Evolutionary conservation across 92 coral and sea anemone genomes (phyloP).

Genomic region (Blastomussa wellsi): DNA sequence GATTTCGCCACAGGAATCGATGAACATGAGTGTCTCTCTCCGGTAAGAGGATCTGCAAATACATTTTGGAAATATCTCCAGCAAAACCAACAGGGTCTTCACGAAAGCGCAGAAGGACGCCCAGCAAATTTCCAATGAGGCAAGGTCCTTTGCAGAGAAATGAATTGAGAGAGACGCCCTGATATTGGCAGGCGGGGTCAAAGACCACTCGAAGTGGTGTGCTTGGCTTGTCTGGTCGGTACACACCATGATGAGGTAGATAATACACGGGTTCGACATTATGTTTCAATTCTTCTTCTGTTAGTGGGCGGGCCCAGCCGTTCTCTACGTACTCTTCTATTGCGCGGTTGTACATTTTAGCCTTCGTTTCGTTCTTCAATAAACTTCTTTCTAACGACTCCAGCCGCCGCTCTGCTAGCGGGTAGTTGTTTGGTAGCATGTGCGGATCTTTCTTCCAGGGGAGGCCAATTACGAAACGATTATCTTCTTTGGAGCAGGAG

Average conservation of each 20-base stretch:
- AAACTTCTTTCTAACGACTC: constrained; percentile 33
- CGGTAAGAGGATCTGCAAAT: constrained; percentile 50
- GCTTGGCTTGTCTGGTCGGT: constrained; percentile 8
- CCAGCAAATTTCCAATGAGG: constrained; percentile 54
- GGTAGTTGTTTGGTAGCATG: constrained; percentile 41
- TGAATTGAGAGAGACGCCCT: constrained; percentile 48
- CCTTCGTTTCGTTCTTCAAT: constrained; percentile 22
- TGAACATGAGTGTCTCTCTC: constrained; percentile 48
- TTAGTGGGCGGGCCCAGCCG: constrained; percentile 44
- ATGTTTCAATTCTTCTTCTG: constrained; percentile 10
- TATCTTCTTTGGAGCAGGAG: too few relatives aligned
- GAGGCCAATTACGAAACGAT: too few relatives aligned
- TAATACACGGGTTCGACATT: too few relatives aligned
- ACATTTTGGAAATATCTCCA: constrained; percentile 63
- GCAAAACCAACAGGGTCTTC: constrained; percentile 54
- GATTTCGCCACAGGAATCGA: constrained; percentile 46
- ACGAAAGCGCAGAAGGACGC: constrained; percentile 51
- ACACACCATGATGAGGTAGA: too few relatives aligned
- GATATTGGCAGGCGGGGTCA: constrained; percentile 52
- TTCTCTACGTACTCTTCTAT: constrained; percentile 37
- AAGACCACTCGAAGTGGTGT: constrained; percentile 52
- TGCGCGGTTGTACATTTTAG: constrained; percentile 44
- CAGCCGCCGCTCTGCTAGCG: constrained; percentile 38
- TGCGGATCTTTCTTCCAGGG: neutral
- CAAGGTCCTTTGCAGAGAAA: constrained; percentile 31